Base-by-base conservation (phyloP, 2,888 invertebrate species). In the Drosophila pegasa region DNA sequence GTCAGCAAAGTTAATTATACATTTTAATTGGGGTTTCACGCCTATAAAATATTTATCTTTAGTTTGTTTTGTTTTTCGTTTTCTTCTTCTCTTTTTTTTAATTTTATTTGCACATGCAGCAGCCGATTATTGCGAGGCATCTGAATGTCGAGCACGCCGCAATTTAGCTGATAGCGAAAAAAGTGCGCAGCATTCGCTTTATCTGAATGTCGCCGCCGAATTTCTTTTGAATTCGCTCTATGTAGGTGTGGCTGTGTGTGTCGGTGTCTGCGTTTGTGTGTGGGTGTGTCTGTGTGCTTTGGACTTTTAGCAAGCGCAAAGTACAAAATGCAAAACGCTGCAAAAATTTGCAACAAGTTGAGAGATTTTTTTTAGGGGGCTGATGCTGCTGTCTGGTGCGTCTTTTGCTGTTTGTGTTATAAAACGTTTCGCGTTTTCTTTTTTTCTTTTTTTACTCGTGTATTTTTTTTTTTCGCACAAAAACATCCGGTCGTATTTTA, bases 401-500 rank as follows among this genome's bases (percentile, higher is more conserved):
- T 45, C 48, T 66, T 58, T 37, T 61, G 37, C 51, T 56, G 27
- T 41, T 50, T 57, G 56, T 51, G 56, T 43, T 61, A 51, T 51
- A 51, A 51, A 51, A 51, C 77, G 80, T 73, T 80, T 67, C 67
- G 61, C 62, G 35, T 61, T 75, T 70, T 73, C 27, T 47, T 47
- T 18, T 41, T 41, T 22, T 14, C 5, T 50, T 18, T 47, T 57
- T 75, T 62, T 71, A 43, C 33, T 55, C 41, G 40, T 75, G 45
- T 57, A 65, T 59, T 56, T 43, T 76, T 66, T 74, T 78, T 74
- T 76, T 78, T 71, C 72, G 72, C 67, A 75, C 80, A 71, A 90
- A 90, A 90, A 89, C 90, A 90, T 90, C 90, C 90, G 90, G 89
- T 89, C 89, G 80, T 86, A 75, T 79, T 90, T 89, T 88, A 71